A percentile compares a stretch with the other conserved stretches of the same genome.
These are phyloP conservation scores for Aproaerema taeniolella DNA, from an alignment of 2,888 invertebrate genomes.

Conservation along the genomic window DNA sequence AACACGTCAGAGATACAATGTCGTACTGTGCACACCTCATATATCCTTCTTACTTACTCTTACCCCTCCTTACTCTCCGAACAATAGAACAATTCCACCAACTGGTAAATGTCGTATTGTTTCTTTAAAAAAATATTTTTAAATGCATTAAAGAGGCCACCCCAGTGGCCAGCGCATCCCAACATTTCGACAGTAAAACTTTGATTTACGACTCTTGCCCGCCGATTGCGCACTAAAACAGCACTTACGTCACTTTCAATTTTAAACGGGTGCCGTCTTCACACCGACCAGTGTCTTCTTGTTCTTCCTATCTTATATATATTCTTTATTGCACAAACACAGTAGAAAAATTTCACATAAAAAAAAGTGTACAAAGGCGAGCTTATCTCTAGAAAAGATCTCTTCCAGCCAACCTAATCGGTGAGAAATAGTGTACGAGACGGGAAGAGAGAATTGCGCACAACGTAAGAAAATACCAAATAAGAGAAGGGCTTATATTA, in stretches of 20 bases:
- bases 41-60: too few relatives aligned
- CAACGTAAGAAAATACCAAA: too few relatives aligned
- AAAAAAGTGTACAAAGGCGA: too few relatives aligned
- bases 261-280: constrained; percentile 57
- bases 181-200: constrained; percentile 76
- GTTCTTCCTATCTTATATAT: too few relatives aligned
- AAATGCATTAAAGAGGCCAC: constrained; percentile 56
- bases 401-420: too few relatives aligned
- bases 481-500: too few relatives aligned
- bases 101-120: constrained; percentile 65
- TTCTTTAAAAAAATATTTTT: constrained; percentile 49
- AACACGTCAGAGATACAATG: too few relatives aligned
- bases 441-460: too few relatives aligned
- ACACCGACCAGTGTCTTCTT: constrained; percentile 38
- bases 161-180: constrained; percentile 73
- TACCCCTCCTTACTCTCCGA: constrained; percentile 49
- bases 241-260: constrained; percentile 77
- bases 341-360: too few relatives aligned
- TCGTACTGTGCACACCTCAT: constrained; percentile 20
- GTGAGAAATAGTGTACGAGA: too few relatives aligned
- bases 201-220: constrained; percentile 72
- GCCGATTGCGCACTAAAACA: constrained; percentile 75
- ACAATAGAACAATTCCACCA: constrained; percentile 44
- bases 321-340: too few relatives aligned
- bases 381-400: too few relatives aligned